phyloP scores from a whole-genome alignment of 2,113 vertebrate species.

The Ovis aries region ARS-UI_Ramb_v3.0 NC_056069.1:47377001-47377500 shows the following conservation, averaged over 20 bases:
- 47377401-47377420: background rate
- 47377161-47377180: background rate
- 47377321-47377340: background rate
- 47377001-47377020: background rate
- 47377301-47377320: background rate
- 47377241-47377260: background rate
- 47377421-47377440: background rate
- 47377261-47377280: background rate
- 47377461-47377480: background rate
- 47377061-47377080: background rate
- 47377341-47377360: background rate
- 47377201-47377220: background rate
- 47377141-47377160: background rate
- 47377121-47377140: background rate
- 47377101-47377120: background rate
- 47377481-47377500: background rate
- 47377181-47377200: background rate
- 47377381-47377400: background rate
- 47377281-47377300: background rate
- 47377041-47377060: background rate
- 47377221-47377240: background rate
- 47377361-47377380: background rate
- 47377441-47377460: background rate
- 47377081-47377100: background rate
- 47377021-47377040: background rate